A percentile compares a stretch with the other conserved stretches of the same genome.
phyloP scores from a whole-genome alignment of 2,888 invertebrate genomes.

The Graphium colonna region DNA sequence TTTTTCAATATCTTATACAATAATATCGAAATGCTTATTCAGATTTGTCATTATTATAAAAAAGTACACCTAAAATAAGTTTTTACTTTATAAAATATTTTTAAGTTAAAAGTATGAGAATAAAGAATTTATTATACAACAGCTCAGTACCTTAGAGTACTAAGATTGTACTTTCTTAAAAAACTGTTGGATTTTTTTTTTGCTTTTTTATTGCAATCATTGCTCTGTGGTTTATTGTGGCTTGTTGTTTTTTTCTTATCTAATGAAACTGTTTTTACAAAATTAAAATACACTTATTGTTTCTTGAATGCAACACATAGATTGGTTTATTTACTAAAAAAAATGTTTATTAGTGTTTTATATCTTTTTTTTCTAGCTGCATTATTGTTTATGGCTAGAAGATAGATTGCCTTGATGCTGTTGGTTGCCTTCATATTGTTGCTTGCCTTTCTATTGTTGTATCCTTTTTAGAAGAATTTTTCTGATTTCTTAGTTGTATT shows the following conservation, averaged over 20 bases:
- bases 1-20: constrained; percentile 2
- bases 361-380: too few species aligned
- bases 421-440: background rate
- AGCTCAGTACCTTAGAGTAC: background rate
- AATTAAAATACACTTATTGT: too few species aligned
- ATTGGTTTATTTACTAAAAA: too few species aligned
- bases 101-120: background rate
- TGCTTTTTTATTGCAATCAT: background rate
- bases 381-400: background rate
- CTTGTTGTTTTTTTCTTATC: too few species aligned
- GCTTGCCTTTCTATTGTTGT: background rate
- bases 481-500: background rate
- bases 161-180: background rate
- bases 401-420: background rate
- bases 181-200: background rate
- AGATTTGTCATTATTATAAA: background rate
- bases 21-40: constrained; percentile 21
- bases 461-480: background rate
- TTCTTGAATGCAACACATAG: too few species aligned
- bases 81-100: background rate
- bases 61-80: background rate
- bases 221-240: too few species aligned
- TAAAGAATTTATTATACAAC: background rate
- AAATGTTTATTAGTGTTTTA: too few species aligned
- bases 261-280: too few species aligned